Evolutionary conservation across 2,113 vertebrate species (phyloP).

Genomic region (Orientallactaga bullata): DNA sequence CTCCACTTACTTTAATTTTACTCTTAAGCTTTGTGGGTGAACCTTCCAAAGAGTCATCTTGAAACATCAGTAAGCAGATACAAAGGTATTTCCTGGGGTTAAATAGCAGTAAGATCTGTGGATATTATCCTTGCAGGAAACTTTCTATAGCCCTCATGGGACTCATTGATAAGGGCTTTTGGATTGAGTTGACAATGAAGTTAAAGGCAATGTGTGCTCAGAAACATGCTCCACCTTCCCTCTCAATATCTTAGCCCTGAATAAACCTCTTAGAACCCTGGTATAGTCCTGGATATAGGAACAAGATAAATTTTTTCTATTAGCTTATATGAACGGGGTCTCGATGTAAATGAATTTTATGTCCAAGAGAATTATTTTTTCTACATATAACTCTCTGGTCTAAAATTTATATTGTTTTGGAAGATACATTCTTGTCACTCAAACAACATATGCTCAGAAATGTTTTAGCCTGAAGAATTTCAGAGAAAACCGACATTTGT

Average conservation of each 20-base stretch:
- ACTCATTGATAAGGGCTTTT: neutral
- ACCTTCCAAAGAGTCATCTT: slow-evolving; percentile 8
- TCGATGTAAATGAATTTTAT: slow-evolving; percentile 51
- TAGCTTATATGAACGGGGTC: neutral
- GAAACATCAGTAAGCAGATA: neutral
- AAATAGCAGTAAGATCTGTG: neutral
- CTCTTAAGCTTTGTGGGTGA: neutral
- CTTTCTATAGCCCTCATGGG: neutral
- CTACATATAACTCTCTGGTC: neutral
- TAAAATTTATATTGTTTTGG: slow-evolving; percentile 7
- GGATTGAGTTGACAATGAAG: neutral
- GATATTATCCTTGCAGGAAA: neutral
- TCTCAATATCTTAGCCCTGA: neutral
- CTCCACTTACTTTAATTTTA: neutral
- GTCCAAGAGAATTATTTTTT: neutral
- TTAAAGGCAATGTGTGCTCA: neutral
- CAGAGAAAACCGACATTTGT: slow-evolving; percentile 16
- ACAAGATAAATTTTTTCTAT: neutral
- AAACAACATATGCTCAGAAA: neutral
- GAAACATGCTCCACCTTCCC: neutral
- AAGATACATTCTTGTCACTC: neutral
- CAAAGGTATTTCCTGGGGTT: neutral
- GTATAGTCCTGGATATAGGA: neutral
- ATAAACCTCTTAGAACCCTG: neutral
- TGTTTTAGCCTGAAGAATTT: slow-evolving; percentile 39